phyloP scores from a whole-genome alignment of 1,140 invertebrate genomes.

The Planococcus citri region DNA sequence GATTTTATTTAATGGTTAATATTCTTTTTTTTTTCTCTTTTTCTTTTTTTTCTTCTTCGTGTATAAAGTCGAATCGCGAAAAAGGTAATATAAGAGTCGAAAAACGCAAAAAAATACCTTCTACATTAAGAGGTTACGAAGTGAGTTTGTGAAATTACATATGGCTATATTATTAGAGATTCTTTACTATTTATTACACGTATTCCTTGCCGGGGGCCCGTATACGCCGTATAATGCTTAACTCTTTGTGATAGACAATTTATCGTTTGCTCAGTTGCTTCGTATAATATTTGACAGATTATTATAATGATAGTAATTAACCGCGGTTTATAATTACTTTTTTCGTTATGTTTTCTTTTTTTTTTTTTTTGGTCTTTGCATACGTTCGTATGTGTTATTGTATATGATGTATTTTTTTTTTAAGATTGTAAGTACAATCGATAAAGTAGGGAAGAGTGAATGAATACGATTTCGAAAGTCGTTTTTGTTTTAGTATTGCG shows the following conservation, averaged over 20 bases:
- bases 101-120: background rate
- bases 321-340: background rate
- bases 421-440: slow-evolving; percentile 8
- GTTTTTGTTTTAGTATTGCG: background rate
- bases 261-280: slow-evolving; percentile 13
- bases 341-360: too few relatives aligned
- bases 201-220: too few relatives aligned
- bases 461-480: too few relatives aligned
- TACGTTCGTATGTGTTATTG: too few relatives aligned
- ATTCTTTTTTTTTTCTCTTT: background rate
- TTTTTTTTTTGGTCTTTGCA: too few relatives aligned
- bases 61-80: too few relatives aligned
- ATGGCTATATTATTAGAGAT: background rate
- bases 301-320: too few relatives aligned
- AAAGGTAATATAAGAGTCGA: too few relatives aligned
- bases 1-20: slow-evolving; percentile 4
- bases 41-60: background rate
- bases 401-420: background rate
- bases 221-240: slow-evolving; percentile 1
- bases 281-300: slow-evolving; percentile 1
- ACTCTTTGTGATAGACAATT: slow-evolving; percentile 10
- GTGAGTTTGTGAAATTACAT: slow-evolving; percentile 17
- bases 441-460: background rate
- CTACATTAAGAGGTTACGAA: slow-evolving; percentile 8
- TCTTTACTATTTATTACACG: too few relatives aligned